These are phyloP conservation scores for Catostomus latipinnis DNA, from an alignment of 2,797 vertebrate genomes.

Conservation along the genomic window DNA sequence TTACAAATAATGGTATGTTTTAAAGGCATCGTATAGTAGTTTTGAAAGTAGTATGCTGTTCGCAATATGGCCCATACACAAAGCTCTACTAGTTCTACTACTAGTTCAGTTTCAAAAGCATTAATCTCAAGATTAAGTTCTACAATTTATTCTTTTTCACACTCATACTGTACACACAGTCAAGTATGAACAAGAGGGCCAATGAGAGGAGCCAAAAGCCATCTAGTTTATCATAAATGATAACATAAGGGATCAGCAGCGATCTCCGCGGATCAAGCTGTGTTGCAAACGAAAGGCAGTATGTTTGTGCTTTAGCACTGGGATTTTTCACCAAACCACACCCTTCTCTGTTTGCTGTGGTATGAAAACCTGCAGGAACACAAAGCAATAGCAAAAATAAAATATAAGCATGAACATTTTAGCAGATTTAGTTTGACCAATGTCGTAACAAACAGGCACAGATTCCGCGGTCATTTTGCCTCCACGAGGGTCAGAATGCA, in stretches of 20 bases:
- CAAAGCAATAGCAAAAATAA: slow-evolving; percentile 51
- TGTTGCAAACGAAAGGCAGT: slow-evolving; percentile 47
- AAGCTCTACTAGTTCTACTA: too few relatives aligned
- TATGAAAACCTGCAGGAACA: slow-evolving; percentile 34
- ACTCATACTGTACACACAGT: slow-evolving; percentile 18
- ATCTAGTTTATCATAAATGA: slow-evolving; percentile 50
- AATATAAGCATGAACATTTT: slow-evolving; percentile 33
- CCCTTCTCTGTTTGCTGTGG: slow-evolving; percentile 33
- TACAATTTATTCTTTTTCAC: slow-evolving; percentile 54
- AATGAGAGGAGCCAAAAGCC: neutral
- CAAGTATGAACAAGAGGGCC: slow-evolving; percentile 4
- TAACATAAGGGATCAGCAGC: slow-evolving; percentile 59
- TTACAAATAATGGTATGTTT: neutral
- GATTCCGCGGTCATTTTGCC: slow-evolving; percentile 13
- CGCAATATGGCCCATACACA: neutral
- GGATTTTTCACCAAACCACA: slow-evolving; percentile 35
- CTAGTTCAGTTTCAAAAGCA: slow-evolving; percentile 58
- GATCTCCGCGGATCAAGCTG: slow-evolving; percentile 37
- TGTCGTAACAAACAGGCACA: slow-evolving; percentile 26
- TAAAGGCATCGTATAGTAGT: neutral
- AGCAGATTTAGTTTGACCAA: slow-evolving; percentile 43
- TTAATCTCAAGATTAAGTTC: slow-evolving; percentile 74
- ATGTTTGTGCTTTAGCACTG: slow-evolving; percentile 33
- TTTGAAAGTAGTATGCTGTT: neutral
- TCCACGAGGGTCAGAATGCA: slow-evolving; percentile 33